phyloP scores from a whole-genome alignment of 2,797 vertebrate species.

The Phrynocephalus guinanensis region DNA sequence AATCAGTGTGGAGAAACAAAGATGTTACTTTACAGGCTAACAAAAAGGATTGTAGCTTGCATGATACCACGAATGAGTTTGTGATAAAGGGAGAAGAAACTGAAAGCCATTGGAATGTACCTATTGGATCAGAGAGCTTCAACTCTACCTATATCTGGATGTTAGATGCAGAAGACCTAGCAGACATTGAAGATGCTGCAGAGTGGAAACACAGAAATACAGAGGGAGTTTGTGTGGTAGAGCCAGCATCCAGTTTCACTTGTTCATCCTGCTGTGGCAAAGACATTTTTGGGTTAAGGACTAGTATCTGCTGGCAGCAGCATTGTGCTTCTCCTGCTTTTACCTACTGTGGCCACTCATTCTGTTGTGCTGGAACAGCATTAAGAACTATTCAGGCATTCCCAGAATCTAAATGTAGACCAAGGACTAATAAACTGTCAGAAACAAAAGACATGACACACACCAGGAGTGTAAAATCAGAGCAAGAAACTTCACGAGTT shows the following conservation, averaged over 20 bases:
- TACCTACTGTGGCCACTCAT: conserved; percentile 88
- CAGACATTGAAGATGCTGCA: conserved; percentile 95
- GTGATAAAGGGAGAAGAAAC: conserved; percentile 67
- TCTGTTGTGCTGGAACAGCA: conserved; percentile 86
- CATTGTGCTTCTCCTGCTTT: conserved; percentile 82
- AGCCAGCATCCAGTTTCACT: conserved; percentile 76
- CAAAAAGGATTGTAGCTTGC: conserved; percentile 68
- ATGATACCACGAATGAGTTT: conserved; percentile 65
- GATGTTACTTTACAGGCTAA: conserved; percentile 76
- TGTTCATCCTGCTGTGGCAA: conserved; percentile 83
- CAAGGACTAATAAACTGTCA: conserved; percentile 89
- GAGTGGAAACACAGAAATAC: conserved; percentile 84
- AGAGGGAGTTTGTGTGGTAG: conserved; percentile 78
- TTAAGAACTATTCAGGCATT: conserved; percentile 88
- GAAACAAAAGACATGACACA: conserved; percentile 78
- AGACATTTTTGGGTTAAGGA: conserved; percentile 86
- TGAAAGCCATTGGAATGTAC: conserved; percentile 74
- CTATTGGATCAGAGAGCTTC: conserved; percentile 67
- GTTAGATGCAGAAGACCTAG: conserved; percentile 86
- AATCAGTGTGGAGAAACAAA: conserved; percentile 79
- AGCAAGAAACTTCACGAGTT: conserved; percentile 82
- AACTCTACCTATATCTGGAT: conserved; percentile 86
- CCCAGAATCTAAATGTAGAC: conserved; percentile 76
- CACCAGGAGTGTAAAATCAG: conserved; percentile 81
- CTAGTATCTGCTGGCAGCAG: conserved; percentile 87